Evolutionary conservation across 2,797 vertebrate genomes (phyloP).

Genomic region (Catostomus latipinnis): DNA sequence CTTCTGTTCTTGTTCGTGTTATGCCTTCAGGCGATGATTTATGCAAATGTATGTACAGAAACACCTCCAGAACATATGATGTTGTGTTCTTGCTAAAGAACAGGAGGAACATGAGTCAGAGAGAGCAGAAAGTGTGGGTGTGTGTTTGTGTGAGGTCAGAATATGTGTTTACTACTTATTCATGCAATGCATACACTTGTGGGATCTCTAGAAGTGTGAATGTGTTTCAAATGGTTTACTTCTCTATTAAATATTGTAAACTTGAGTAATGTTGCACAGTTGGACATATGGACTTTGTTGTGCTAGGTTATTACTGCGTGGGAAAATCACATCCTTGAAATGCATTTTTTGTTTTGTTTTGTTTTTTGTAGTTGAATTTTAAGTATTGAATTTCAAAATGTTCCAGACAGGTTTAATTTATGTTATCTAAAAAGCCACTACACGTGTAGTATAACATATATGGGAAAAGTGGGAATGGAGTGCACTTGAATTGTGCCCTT

Average conservation of each 20-base stretch:
- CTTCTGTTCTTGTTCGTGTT: neutral
- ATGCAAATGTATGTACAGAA: slow-evolving; percentile 68
- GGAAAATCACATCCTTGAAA: neutral
- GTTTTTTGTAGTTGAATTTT: neutral
- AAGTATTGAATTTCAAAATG: too few species aligned
- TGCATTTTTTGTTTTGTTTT: neutral
- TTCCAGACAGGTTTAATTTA: too few species aligned
- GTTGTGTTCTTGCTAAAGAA: slow-evolving; percentile 58
- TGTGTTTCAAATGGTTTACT: neutral
- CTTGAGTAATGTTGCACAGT: neutral
- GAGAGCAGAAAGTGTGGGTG: slow-evolving; percentile 16
- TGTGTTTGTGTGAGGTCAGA: slow-evolving; percentile 18
- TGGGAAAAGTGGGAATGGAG: neutral
- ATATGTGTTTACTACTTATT: slow-evolving; percentile 36
- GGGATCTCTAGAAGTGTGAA: neutral
- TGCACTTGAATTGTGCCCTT: neutral
- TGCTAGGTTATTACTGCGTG: slow-evolving; percentile 5
- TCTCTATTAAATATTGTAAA: neutral
- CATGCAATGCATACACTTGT: slow-evolving; percentile 11
- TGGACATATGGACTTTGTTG: neutral
- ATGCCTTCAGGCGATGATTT: slow-evolving; percentile 54
- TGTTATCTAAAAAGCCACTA: too few species aligned
- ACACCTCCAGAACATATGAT: slow-evolving; percentile 63
- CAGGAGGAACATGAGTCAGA: slow-evolving; percentile 62
- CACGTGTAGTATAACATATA: neutral